Evolutionary conservation across 2,113 vertebrate genomes (phyloP), one percentile per base, ranked within the genome.

Genomic region (Scophthalmus maximus): DNA sequence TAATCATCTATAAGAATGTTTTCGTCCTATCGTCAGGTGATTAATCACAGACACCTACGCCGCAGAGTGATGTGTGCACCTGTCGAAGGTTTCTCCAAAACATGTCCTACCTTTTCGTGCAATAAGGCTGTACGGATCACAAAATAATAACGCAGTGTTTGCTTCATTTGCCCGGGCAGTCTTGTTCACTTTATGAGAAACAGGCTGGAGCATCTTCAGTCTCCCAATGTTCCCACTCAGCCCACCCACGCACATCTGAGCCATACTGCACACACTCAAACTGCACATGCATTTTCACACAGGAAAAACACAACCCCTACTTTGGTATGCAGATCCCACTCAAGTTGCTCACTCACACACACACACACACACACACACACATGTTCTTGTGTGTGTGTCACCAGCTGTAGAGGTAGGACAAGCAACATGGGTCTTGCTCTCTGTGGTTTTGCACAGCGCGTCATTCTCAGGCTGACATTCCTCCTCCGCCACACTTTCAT

Each of bases 241-340:
- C 69, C 82, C 87, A 82, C 90, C 91, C 85, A 91, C 89, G 66
- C 89, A 84, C 89, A 90, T 90, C 88, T 88, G 83, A 92, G 81
- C 78, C 69, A 74, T 38, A 74, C 64, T 82, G 79, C 88, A 56
- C 76, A 87, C 71, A 73, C 67, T 77, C 82, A 44, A 67, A 77
- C 66, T 65, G 72, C 86, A 84, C 86, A 85, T 73, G 64, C 67
- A 59, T 77, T 60, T 66, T 76, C 86, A 76, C 69, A 82, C 78
- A 77, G 71, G 77, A 89, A 85, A 76, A 79, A 67, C 73, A 81
- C 68, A 69, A 46, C 51, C 34, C 60, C 7, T 78, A 56, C 68
- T 73, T 85, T 14, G 78, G 61, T 42, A 46, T 52, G 46, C 77
- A 51, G 52, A 86, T 79, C 64, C 47, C 71, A 65, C 81, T 75